phyloP scores from a whole-genome alignment of 1,140 invertebrate species.

The Listronotus bonariensis region DNA sequence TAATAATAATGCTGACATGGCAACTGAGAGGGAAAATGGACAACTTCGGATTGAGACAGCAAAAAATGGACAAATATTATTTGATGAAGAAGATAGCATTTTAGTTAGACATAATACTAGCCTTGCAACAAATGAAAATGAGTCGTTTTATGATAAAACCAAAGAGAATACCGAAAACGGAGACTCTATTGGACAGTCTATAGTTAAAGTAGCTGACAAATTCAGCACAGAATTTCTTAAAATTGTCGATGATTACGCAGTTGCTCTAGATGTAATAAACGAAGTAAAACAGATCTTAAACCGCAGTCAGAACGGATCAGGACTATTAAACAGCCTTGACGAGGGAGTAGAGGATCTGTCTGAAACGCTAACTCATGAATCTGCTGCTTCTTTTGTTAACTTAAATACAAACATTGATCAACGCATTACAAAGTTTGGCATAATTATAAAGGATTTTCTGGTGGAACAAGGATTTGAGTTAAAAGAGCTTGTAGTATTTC shows the following conservation, averaged over 20 bases:
- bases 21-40: too few species aligned
- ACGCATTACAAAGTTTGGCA: conserved; percentile 36
- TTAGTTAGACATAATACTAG: conserved; percentile 6
- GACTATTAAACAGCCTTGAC: conserved; percentile 29
- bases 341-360: conserved; percentile 46
- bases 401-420: conserved; percentile 33
- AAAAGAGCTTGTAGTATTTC: conserved; percentile 49
- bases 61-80: too few species aligned
- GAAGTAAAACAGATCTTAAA: conserved; percentile 20
- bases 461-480: conserved; percentile 47
- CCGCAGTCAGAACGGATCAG: not conserved
- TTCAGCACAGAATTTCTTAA: conserved; percentile 15
- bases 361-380: not conserved
- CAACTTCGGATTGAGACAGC: too few species aligned
- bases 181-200: not conserved
- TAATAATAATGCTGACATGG: too few species aligned
- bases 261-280: not conserved
- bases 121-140: conserved; percentile 2
- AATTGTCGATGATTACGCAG: conserved; percentile 7
- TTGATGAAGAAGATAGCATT: too few species aligned
- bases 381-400: not conserved
- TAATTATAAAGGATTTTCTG: conserved; percentile 47
- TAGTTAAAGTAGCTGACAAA: not conserved
- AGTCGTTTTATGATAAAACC: not conserved
- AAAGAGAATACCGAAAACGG: not conserved